Conservation (phyloP, 2,797 vertebrate species). For the Ceryle rudis region DNA sequence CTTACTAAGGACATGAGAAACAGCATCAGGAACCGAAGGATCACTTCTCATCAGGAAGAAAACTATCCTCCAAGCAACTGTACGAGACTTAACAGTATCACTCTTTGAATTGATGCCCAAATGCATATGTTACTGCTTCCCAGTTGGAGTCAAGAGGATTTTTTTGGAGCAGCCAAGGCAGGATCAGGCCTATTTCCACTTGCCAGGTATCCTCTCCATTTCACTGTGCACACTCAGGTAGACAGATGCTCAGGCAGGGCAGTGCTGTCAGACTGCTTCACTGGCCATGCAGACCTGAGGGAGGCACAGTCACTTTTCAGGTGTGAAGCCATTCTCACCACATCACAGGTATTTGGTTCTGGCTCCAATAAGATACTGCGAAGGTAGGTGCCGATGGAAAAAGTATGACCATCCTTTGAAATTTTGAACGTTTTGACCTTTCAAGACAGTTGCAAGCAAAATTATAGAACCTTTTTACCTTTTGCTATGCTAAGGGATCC, state of each 20-base stretch:
- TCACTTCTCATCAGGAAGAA: fast-evolving
- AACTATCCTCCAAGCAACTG: neutral
- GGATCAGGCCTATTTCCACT: neutral
- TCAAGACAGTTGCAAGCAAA: neutral
- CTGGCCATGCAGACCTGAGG: neutral
- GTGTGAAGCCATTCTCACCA: neutral
- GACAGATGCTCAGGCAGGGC: fast-evolving
- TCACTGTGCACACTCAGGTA: fast-evolving
- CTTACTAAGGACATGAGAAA: neutral
- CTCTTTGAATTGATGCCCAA: fast-evolving
- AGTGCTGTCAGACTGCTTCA: neutral
- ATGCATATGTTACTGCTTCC: neutral
- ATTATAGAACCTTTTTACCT: neutral
- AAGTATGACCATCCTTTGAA: neutral
- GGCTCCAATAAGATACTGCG: neutral
- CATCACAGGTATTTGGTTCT: neutral
- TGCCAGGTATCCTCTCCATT: neutral
- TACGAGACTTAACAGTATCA: fast-evolving
- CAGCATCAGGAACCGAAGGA: neutral
- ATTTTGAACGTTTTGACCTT: neutral
- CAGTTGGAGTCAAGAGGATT: fast-evolving
- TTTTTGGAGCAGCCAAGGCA: neutral
- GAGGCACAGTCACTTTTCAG: neutral
- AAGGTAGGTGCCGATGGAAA: neutral
- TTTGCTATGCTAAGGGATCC: neutral